Percentiles rank a stretch among this genome's conserved stretches.
phyloP scores from a whole-genome alignment of 2,797 vertebrate genomes.

The Mormyrops attenuatus region DNA sequence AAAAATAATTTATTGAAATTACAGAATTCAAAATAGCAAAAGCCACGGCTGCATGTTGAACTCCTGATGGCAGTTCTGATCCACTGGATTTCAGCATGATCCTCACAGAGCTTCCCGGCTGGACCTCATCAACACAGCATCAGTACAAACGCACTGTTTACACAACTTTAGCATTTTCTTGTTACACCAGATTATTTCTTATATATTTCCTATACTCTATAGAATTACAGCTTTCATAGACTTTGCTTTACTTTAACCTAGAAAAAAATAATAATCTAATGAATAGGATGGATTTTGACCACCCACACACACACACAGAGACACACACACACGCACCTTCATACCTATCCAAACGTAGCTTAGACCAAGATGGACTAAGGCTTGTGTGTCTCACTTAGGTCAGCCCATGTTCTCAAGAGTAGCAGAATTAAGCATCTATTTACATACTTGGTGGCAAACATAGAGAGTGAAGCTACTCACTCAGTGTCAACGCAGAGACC shows the following conservation, averaged over 20 bases:
- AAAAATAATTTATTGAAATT: slow-evolving; percentile 76
- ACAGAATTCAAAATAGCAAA: slow-evolving; percentile 64
- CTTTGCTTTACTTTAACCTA: neutral
- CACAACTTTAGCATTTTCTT: neutral
- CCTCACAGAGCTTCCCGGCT: neutral
- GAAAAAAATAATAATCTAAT: neutral
- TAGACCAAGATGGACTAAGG: neutral
- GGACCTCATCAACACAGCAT: neutral
- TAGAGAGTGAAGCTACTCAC: neutral
- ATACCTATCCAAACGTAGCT: neutral
- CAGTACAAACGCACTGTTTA: neutral
- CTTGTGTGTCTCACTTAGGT: neutral
- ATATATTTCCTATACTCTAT: neutral
- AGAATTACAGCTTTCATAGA: neutral
- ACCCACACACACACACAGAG: neutral
- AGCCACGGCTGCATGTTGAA: slow-evolving; percentile 48
- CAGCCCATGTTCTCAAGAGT: neutral
- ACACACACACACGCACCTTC: neutral
- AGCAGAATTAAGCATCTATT: neutral
- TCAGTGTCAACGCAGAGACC: neutral
- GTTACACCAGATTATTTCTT: neutral
- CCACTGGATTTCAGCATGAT: neutral
- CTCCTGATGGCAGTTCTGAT: slow-evolving; percentile 38
- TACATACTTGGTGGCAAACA: neutral
- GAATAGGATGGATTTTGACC: neutral